Evolutionary conservation across 2,797 vertebrate genomes (phyloP), one percentile per base, ranked within the genome.

Genomic region (Channallabes apus): DNA sequence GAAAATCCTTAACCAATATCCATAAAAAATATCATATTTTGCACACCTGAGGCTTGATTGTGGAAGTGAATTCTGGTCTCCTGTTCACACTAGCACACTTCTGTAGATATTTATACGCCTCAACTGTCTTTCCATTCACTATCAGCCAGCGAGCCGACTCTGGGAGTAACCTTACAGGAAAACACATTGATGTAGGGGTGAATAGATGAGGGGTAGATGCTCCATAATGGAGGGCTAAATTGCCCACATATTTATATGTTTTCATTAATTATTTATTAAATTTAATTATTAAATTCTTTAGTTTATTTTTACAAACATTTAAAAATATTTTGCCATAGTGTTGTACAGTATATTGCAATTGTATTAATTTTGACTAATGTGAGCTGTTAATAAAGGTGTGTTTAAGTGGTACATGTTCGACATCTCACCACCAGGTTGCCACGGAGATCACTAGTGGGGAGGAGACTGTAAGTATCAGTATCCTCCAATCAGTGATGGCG

Each of bases 341-440:
- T 32, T 32, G 32, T 32, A 32, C 2, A 32, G 1, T n/a, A n/a
- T 32, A 2, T 32, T 32, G 32, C 32, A 1, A 32, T 32, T 32
- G 32, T 32, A 32, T 32, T 32, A 1, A 32, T 32, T 32, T 32
- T 32, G 32, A 32, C 32, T 32, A 32, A 32, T 32, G 32, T 32
- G 32, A 32, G 32, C 7, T 69, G 8, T 69, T 69, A 9, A 0
- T 69, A 7, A 38, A 18, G 20, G 27, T 41, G 9, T 71, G 22
- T 41, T 41, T 71, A 71, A 71, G 35, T 41, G 35, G 24, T 41
- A 35, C 18, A 69, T 71, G 35, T 12, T 24, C 61, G 22, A 78
- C 8, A 9, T 41, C 96, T 95, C 90, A 98, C 97, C 97, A 95
- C 93, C 96, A 93, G 83, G 93, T 96, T 86, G 95, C 1, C 29